A percentile compares a stretch with the other conserved stretches of the same genome.
Conservation (phyloP, 2,888 invertebrate species). For the Herminia tarsipennalis region DNA sequence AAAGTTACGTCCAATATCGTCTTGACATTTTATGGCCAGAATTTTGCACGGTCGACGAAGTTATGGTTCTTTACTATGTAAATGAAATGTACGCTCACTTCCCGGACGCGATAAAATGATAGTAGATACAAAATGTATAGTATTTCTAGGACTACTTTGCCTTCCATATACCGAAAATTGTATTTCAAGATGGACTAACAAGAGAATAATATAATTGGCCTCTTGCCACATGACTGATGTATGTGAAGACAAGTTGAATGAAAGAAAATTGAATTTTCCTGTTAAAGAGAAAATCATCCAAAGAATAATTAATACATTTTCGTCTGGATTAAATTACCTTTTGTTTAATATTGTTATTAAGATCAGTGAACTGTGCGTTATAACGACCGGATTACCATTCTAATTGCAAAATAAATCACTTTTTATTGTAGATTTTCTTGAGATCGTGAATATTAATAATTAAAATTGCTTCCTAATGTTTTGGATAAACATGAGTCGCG, state of each 20-base stretch:
- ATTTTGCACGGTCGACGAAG: constrained; percentile 12
- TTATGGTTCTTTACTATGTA: constrained; percentile 10
- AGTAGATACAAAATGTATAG: no score
- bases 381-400: constrained; percentile 17
- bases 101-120: constrained; percentile 11
- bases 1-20: no score
- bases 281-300: constrained; percentile 1
- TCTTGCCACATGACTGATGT: constrained; percentile 33
- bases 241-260: constrained; percentile 6
- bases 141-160: no score
- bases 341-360: constrained; percentile 7
- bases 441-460: constrained; percentile 28
- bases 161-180: no score
- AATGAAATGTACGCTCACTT: constrained; percentile 17
- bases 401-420: not conserved
- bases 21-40: constrained; percentile 12
- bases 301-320: constrained; percentile 5
- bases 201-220: constrained; percentile 38
- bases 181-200: no score
- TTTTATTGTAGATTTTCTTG: constrained; percentile 19
- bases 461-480: constrained; percentile 39
- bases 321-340: constrained; percentile 4
- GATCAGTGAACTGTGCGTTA: no score
- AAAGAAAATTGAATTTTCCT: constrained; percentile 1
- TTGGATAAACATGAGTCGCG: constrained; percentile 30